Conservation (phyloP, 1,140 invertebrate species). For the Zaprionus vittiger region DNA sequence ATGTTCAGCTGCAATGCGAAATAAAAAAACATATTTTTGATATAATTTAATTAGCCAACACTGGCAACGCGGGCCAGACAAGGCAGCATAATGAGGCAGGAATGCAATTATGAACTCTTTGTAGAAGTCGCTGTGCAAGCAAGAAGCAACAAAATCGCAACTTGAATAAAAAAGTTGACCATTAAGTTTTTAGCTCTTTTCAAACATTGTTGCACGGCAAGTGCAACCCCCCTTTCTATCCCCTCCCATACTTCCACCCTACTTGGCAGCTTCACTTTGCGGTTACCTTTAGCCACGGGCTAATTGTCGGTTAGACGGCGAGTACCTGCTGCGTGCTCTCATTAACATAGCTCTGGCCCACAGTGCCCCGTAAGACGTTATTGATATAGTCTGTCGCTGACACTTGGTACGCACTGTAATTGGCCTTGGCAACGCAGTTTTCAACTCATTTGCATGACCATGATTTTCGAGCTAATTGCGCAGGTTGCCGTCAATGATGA, state of each 20-base stretch:
- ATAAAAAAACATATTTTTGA: background rate
- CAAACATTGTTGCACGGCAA: conserved; percentile 33
- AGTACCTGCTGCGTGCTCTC: conserved; percentile 32
- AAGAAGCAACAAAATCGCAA: background rate
- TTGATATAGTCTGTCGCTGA: conserved; percentile 61
- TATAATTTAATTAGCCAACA: background rate
- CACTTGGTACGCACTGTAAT: conserved; percentile 53
- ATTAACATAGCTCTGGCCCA: conserved; percentile 63
- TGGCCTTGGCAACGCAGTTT: conserved; percentile 44
- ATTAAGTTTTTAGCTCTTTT: conserved; percentile 57
- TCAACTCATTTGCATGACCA: conserved; percentile 62
- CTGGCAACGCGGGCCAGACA: conserved; percentile 31
- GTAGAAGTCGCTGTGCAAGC: conserved; percentile 14
- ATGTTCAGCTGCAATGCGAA: background rate
- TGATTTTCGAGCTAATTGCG: conserved; percentile 62
- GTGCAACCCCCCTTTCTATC: background rate
- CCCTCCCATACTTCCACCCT: too few relatives aligned
- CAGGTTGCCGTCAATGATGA: conserved; percentile 36
- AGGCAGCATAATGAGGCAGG: conserved; percentile 73
- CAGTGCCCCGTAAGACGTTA: conserved; percentile 25
- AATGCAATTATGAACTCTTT: conserved; percentile 80
- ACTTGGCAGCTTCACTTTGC: conserved; percentile 45
- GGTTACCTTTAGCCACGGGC: conserved; percentile 51
- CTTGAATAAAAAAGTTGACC: conserved; percentile 31
- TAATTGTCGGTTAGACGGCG: conserved; percentile 57